Base-by-base conservation (phyloP, 2,113 vertebrate genomes). In the Callocephalon fimbriatum region DNA sequence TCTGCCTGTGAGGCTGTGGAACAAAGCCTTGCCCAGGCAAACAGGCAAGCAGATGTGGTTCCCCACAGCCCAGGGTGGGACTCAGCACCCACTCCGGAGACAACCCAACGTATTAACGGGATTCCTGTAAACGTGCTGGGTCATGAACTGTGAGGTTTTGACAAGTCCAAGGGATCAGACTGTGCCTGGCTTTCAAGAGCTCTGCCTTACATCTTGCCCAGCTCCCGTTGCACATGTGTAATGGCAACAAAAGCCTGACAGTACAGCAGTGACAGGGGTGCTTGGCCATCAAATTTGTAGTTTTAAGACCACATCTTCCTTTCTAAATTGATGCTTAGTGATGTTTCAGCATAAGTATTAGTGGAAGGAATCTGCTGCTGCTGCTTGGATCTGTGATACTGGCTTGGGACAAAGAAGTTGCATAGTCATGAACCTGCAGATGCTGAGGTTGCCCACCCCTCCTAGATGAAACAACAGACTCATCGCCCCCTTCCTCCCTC, bases 121-220 rank as follows among this genome's bases (percentile, higher is more conserved):
- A 18, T 47, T 58, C n/a, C 25, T 7, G 1, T n/a, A 70, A 75
- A 47, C 58, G 56, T 0, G 0, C 0, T 8, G n/a, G 26, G 37
- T 18, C 21, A 7, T 18, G 37, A 95, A 42, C 1, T 1, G 12
- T 14, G 53, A 68, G 66, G 56, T 59, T 85, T 73, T 70, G 74
- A 59, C 32, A 77, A 47, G 27, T 32, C 16, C 66, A 63, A 75
- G 73, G 3, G 20, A 78, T 51, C 32, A 44, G 7, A 29, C 31
- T 35, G 23, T n/a, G n/a, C 38, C 65, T 68, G 74, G 48, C 12
- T 88, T 83, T 75, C 3, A 7, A 37, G 26, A 81, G 62, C 61
- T 88, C 81, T 47, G 22, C 58, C 66, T 71, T 15, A 8, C 1
- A 0, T 27, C 56, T 42, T 68, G 44, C 45, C 66, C 31, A 51